Evolutionary conservation across 2,888 invertebrate genomes (phyloP).

Genomic region (Amblyjoppa proteus): DNA sequence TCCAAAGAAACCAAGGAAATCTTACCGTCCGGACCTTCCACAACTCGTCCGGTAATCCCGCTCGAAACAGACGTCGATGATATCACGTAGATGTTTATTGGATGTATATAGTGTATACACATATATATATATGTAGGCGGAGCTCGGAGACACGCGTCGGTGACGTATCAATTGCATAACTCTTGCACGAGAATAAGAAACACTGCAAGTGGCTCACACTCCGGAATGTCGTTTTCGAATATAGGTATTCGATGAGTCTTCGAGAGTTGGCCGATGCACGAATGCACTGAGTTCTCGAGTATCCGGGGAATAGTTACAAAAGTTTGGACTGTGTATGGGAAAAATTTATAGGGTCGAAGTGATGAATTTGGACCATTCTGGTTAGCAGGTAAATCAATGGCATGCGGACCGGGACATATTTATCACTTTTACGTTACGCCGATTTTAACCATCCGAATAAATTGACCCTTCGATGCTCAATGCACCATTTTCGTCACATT

Average conservation of each 20-base stretch:
- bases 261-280: slow-evolving; percentile 26
- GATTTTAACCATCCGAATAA: too few relatives aligned
- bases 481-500: too few relatives aligned
- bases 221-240: slow-evolving; percentile 55
- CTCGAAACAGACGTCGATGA: slow-evolving; percentile 4
- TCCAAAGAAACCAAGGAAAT: slow-evolving; percentile 16
- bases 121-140: slow-evolving; percentile 31
- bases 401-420: too few relatives aligned
- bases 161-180: slow-evolving; percentile 65
- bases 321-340: neutral
- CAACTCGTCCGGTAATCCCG: slow-evolving; percentile 54
- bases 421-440: too few relatives aligned
- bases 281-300: neutral
- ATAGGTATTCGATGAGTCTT: slow-evolving; percentile 30
- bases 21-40: slow-evolving; percentile 57
- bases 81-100: slow-evolving; percentile 10
- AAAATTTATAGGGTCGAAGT: too few relatives aligned
- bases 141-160: slow-evolving; percentile 28
- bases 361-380: too few relatives aligned
- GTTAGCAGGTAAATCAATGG: too few relatives aligned
- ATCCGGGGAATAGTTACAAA: neutral
- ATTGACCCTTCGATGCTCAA: too few relatives aligned
- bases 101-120: neutral
- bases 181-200: slow-evolving; percentile 50
- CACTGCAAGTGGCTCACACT: slow-evolving; percentile 44